Evolutionary conservation across 2,113 vertebrate genomes (phyloP).

Genomic region (Carlito syrichta): DNA sequence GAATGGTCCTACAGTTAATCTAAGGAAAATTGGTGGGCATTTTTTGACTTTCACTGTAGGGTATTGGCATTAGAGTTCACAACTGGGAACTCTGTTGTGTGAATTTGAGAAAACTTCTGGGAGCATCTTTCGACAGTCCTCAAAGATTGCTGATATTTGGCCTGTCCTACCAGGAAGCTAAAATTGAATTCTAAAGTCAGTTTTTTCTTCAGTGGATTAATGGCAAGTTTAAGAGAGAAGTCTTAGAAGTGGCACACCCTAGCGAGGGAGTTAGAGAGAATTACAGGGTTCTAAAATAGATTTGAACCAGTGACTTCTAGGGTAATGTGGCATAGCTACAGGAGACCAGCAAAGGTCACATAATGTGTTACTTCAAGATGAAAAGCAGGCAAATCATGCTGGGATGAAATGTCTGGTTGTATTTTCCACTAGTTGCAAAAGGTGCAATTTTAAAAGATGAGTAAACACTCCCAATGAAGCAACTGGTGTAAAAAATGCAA

Average conservation of each 20-base stretch:
- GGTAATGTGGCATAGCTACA: background rate
- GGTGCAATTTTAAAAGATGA: background rate
- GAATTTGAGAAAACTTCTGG: background rate
- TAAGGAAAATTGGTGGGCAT: background rate
- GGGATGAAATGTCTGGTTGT: background rate
- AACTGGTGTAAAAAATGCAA: background rate
- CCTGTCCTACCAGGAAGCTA: background rate
- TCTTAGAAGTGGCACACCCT: background rate
- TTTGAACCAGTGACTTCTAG: background rate
- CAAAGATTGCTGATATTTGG: background rate
- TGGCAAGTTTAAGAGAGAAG: constrained; percentile 35
- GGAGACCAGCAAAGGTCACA: background rate
- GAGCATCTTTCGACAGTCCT: background rate
- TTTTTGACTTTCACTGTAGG: background rate
- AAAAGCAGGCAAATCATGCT: background rate
- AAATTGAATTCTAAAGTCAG: constrained; percentile 44
- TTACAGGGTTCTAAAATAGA: background rate
- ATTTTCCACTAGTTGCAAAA: background rate
- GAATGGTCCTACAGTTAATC: background rate
- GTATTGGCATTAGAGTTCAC: background rate
- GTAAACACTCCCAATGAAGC: background rate
- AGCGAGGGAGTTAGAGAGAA: background rate
- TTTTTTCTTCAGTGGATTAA: constrained; percentile 33
- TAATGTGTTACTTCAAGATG: background rate
- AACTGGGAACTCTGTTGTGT: background rate